Evolutionary conservation across 2,113 vertebrate species (phyloP).

Genomic region (Callipepla californica): DNA sequence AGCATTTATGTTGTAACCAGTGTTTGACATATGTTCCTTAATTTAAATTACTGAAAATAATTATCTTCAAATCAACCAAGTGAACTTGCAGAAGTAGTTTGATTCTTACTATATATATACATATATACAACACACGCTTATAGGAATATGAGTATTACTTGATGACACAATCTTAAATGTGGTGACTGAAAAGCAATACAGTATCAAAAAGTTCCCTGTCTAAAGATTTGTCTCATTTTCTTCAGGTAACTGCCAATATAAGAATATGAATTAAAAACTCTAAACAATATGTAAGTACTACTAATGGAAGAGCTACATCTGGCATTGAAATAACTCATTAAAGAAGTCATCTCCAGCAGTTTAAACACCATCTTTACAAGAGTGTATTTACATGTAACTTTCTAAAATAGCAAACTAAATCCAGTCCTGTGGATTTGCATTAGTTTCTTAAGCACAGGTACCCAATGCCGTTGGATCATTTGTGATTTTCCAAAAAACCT

Average conservation of each 20-base stretch:
- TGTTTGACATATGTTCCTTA: background rate
- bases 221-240: background rate
- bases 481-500: background rate
- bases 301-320: background rate
- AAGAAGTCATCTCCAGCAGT: background rate
- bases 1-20: background rate
- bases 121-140: background rate
- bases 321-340: background rate
- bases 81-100: background rate
- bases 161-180: background rate
- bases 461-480: background rate
- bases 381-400: background rate
- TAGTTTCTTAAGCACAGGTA: background rate
- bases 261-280: background rate
- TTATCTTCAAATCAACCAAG: background rate
- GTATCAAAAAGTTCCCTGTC: background rate
- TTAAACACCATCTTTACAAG: background rate
- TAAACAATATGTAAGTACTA: background rate
- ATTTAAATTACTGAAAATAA: background rate
- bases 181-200: background rate
- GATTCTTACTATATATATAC: background rate
- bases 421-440: background rate
- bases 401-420: background rate
- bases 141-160: background rate
- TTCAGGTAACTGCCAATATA: background rate